These are phyloP conservation scores for Alexandromys fortis DNA, from an alignment of 2,113 vertebrate species.

Conservation along the genomic window DNA sequence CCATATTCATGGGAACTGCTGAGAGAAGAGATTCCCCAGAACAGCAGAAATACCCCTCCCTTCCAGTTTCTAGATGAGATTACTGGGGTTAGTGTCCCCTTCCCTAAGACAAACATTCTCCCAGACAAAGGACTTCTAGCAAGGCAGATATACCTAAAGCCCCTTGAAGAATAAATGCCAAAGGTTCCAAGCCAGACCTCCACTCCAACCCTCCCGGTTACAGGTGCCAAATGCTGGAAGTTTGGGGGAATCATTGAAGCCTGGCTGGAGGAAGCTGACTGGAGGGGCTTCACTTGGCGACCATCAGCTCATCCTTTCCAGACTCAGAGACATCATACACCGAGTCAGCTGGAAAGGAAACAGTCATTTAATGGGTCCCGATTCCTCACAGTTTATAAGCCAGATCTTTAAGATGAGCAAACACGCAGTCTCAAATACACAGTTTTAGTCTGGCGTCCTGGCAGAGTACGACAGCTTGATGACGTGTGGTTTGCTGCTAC, in stretches of 20 bases:
- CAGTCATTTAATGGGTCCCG: conserved; percentile 21
- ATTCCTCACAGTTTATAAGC: conserved; percentile 47
- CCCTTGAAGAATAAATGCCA: no score
- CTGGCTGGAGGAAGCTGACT: neutral
- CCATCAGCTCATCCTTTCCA: neutral
- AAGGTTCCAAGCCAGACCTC: neutral
- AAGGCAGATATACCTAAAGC: neutral
- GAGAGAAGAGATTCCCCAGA: neutral
- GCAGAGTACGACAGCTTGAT: neutral
- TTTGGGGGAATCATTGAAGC: neutral
- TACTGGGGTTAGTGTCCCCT: neutral
- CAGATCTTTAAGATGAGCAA: conserved; percentile 33
- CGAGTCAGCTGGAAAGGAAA: conserved; percentile 46
- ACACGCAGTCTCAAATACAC: conserved; percentile 5
- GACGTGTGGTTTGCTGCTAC: neutral
- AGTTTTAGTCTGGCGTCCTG: neutral
- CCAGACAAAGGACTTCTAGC: neutral
- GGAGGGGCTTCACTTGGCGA: neutral
- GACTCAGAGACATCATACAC: neutral
- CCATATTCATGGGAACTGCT: neutral
- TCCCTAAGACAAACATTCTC: neutral
- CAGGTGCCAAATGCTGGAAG: neutral
- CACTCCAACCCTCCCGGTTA: neutral
- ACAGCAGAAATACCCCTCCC: neutral
- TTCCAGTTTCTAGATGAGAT: neutral